A percentile compares a stretch with the other conserved stretches of the same genome.
phyloP scores from a whole-genome alignment of 37 sponge, comb jelly and placozoan genomes.

The Corticium candelabrum region DNA sequence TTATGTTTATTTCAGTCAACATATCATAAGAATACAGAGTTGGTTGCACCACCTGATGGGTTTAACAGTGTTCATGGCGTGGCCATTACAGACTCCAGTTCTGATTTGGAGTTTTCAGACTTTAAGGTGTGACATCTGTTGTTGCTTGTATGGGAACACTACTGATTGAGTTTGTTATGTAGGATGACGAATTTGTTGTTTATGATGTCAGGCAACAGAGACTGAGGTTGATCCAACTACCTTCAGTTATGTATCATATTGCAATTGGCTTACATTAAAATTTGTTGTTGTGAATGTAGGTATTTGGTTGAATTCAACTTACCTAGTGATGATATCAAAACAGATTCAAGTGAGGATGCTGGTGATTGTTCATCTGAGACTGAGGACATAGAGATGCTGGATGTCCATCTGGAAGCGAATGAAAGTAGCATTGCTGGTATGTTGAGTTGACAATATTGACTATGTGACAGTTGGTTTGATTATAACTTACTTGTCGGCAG shows the following conservation, averaged over 20 bases:
- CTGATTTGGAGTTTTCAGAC: background rate
- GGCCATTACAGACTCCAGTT: constrained; percentile 32
- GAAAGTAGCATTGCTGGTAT: no score
- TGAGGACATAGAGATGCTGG: no score
- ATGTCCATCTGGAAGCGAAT: no score
- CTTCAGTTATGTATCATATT: no score
- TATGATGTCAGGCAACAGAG: constrained; percentile 62
- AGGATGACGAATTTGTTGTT: constrained; percentile 77
- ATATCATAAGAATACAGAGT: constrained; percentile 12
- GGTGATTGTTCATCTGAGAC: constrained; percentile 66
- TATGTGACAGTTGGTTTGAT: no score
- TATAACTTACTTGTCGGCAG: background rate
- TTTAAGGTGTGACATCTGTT: background rate
- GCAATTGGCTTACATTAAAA: no score
- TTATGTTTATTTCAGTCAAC: background rate
- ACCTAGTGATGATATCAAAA: background rate
- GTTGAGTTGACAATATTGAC: no score
- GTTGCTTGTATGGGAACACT: no score
- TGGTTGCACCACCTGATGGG: constrained; percentile 66
- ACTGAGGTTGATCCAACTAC: no score
- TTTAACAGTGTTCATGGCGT: constrained; percentile 73
- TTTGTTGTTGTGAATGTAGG: background rate
- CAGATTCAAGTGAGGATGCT: constrained; percentile 22
- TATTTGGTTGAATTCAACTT: constrained; percentile 71
- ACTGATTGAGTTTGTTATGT: no score